Conservation (phyloP, 2,113 vertebrate species). For the Bufo gargarizans region DNA sequence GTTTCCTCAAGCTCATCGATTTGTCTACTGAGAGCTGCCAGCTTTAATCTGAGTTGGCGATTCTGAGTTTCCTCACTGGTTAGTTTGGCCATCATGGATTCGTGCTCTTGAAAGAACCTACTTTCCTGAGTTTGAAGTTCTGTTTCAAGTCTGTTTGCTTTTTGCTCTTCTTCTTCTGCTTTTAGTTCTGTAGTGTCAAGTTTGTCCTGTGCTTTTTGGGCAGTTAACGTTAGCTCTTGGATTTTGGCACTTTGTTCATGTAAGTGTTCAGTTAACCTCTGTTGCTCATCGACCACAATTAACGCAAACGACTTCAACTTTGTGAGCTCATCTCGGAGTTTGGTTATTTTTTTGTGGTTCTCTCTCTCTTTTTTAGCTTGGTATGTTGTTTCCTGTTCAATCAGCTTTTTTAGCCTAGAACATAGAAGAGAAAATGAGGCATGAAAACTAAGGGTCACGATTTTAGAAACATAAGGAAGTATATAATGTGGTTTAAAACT, state of each 20-base stretch:
- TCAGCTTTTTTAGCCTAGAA: slow-evolving; percentile 89
- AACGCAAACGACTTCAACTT: slow-evolving; percentile 95
- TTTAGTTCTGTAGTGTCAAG: slow-evolving; percentile 78
- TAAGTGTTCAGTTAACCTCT: slow-evolving; percentile 86
- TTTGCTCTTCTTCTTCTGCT: slow-evolving; percentile 83
- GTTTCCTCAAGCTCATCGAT: slow-evolving; percentile 93
- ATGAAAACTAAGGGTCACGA: neutral
- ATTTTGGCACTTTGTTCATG: slow-evolving; percentile 83
- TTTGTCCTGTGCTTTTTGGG: slow-evolving; percentile 81
- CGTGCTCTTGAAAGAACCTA: slow-evolving; percentile 83
- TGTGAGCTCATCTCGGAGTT: slow-evolving; percentile 88
- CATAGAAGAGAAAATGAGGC: slow-evolving; percentile 59
- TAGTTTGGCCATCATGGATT: slow-evolving; percentile 89
- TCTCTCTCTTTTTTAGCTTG: slow-evolving; percentile 87
- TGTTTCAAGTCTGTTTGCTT: slow-evolving; percentile 80
- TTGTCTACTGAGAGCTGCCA: slow-evolving; percentile 87
- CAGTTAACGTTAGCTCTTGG: slow-evolving; percentile 79
- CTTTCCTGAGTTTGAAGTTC: slow-evolving; percentile 79
- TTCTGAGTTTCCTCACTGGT: slow-evolving; percentile 92
- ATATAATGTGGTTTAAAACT: neutral
- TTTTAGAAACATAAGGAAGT: neutral
- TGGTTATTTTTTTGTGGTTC: slow-evolving; percentile 77
- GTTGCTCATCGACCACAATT: slow-evolving; percentile 95
- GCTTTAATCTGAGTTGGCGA: slow-evolving; percentile 86
- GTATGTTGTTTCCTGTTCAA: slow-evolving; percentile 85